Percentiles rank a stretch among this genome's conserved stretches.
Conservation (phyloP, 2,113 vertebrate species). For the Amphilophus citrinellus region DNA sequence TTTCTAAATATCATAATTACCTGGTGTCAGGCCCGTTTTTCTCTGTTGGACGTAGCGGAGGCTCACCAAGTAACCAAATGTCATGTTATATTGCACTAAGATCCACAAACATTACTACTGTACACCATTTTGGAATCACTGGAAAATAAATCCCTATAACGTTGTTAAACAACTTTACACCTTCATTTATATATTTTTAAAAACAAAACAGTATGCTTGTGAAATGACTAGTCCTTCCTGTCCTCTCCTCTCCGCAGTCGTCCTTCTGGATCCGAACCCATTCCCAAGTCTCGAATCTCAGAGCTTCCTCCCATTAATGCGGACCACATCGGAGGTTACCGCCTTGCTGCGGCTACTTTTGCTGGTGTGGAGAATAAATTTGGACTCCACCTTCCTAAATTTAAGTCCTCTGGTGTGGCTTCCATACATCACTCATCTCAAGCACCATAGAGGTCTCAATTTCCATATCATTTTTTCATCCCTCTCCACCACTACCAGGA, state of each 20-base stretch:
- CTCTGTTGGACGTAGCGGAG: too few relatives aligned
- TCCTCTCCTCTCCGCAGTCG: conserved; percentile 81
- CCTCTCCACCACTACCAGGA: conserved; percentile 57
- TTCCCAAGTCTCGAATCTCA: conserved; percentile 90
- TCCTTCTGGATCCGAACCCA: conserved; percentile 87
- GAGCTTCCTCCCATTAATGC: conserved; percentile 92
- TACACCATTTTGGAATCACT: neutral
- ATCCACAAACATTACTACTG: too few relatives aligned
- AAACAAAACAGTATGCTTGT: neutral
- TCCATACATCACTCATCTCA: conserved; percentile 76
- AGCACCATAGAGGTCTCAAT: conserved; percentile 58
- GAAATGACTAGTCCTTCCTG: neutral
- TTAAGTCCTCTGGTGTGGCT: conserved; percentile 84
- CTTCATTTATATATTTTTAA: neutral
- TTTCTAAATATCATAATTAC: too few relatives aligned
- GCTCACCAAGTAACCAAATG: too few relatives aligned
- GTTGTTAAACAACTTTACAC: neutral
- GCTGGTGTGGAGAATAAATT: conserved; percentile 99
- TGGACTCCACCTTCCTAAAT: conserved; percentile 96
- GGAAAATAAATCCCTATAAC: neutral
- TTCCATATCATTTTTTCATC: conserved; percentile 48
- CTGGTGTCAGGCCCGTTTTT: too few relatives aligned
- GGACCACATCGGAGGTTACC: conserved; percentile 94
- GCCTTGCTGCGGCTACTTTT: conserved; percentile 95
- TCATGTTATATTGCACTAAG: too few relatives aligned